Evolutionary conservation across 2,888 invertebrate genomes (phyloP).

Genomic region (Gastrophysa polygoni): DNA sequence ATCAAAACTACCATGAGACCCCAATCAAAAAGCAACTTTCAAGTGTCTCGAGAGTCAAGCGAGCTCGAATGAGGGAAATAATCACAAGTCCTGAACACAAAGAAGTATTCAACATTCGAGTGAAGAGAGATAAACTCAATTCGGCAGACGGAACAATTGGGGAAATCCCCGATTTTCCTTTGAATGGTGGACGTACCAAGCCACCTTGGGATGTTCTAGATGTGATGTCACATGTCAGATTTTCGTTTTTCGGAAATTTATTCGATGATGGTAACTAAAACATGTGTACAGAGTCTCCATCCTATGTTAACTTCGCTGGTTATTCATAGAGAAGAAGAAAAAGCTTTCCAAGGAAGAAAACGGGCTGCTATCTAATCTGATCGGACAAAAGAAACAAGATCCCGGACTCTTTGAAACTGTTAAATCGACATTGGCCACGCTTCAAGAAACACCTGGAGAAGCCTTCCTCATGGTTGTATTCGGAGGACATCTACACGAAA

Average conservation of each 20-base stretch:
- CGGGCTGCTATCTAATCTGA: slow-evolving; percentile 12
- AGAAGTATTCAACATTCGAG: slow-evolving; percentile 46
- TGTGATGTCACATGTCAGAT: slow-evolving; percentile 41
- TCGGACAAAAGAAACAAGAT: slow-evolving; percentile 32
- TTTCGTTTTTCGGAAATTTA: slow-evolving; percentile 45
- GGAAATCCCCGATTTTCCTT: slow-evolving; percentile 21
- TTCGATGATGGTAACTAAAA: slow-evolving; percentile 41
- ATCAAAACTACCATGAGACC: neutral
- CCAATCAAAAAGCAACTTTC: neutral
- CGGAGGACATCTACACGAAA: slow-evolving; percentile 44
- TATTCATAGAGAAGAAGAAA: slow-evolving; percentile 23
- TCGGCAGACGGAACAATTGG: neutral
- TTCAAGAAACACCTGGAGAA: slow-evolving; percentile 38
- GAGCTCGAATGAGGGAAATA: slow-evolving; percentile 25
- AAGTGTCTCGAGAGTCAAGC: slow-evolving; percentile 1
- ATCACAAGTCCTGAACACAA: slow-evolving; percentile 44
- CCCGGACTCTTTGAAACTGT: slow-evolving; percentile 44
- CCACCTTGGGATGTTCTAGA: slow-evolving; percentile 43
- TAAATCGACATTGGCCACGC: slow-evolving; percentile 39
- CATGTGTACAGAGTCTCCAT: too few relatives aligned
- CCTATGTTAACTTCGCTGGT: too few relatives aligned
- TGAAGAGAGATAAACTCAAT: slow-evolving; percentile 30
- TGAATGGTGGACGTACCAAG: slow-evolving; percentile 13
- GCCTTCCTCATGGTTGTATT: slow-evolving; percentile 47
- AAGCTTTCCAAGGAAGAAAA: slow-evolving; percentile 30